Evolutionary conservation across 2,113 vertebrate species (phyloP).

Genomic region (Alectura lathami): DNA sequence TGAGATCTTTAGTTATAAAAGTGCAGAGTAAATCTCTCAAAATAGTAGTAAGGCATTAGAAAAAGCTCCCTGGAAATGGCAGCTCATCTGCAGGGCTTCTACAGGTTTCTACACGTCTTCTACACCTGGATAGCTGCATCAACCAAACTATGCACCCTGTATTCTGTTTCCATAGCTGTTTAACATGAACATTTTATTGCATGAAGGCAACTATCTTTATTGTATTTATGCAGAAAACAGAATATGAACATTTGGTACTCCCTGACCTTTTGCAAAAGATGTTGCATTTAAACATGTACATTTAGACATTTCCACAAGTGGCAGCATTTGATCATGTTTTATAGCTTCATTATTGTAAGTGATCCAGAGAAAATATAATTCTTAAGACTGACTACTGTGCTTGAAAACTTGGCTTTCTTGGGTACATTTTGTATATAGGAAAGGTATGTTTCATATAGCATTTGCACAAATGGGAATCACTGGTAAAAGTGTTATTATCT

Average conservation of each 20-base stretch:
- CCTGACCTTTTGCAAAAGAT: neutral
- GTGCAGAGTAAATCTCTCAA: neutral
- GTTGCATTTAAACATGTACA: neutral
- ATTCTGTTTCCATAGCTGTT: neutral
- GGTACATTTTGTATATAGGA: too few species aligned
- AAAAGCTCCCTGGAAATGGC: neutral
- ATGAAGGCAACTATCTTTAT: neutral
- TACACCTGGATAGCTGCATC: slow-evolving; percentile 3
- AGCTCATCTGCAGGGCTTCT: neutral
- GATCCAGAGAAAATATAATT: neutral
- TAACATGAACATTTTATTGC: neutral
- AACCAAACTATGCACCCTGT: neutral
- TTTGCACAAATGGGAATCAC: neutral
- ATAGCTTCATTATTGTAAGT: neutral
- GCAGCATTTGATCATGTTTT: neutral
- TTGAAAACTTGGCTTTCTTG: neutral
- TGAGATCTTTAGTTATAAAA: accelerated
- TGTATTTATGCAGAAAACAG: neutral
- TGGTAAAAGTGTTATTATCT: neutral
- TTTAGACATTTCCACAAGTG: neutral
- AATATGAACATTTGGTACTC: neutral
- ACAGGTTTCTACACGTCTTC: neutral
- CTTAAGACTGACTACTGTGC: neutral
- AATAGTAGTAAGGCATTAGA: accelerated
- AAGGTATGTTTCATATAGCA: neutral